Evolutionary conservation across 2,888 invertebrate species (phyloP), one percentile per base, ranked within the genome.

Genomic region (Archaeoteleia sp.): DNA sequence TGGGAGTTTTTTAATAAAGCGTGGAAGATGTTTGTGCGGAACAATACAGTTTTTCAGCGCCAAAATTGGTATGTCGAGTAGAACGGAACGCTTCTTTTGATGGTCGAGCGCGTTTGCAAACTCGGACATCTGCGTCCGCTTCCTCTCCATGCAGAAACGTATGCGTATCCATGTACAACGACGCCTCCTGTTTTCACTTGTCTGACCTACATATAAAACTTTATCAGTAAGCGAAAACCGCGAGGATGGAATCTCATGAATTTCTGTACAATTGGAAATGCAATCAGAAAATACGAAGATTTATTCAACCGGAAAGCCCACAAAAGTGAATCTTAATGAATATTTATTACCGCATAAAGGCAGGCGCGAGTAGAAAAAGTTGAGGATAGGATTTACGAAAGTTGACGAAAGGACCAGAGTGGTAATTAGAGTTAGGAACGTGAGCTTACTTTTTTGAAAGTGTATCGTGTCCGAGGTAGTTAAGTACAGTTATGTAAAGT

Each of bases 111-210:
- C 74, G 71, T 62, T 68, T 68, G 53, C 69, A 75, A 77, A 79
- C 76, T 74, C 74, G 75, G 70, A 70, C 75, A 75, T 73, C 72
- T 67, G 67, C 68, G 51, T 57, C 55, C 65, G 65, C 66, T 57
- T 73, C 71, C 74, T 77, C 72, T 73, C 70, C 70, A 66, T 66
- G 35, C 43, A 49, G 2, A 67, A 65, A 70, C 65, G 70, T 66
- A 65, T 65, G 68, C 67, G 70, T 71, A 72, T 67, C 73, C 75
- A 73, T 74, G 70, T 77, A 72, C 72, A 74, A 69, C 73, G 70
- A 69, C 73, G 70, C 69, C 74, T 74, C 67, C 72, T 76, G 82
- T 83, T 84, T 85, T 85, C 84, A 83, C 83, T 83, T 83, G 81
- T 49, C 69, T 78, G 83, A 83, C 85, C 84, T 73, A 84, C 81